Evolutionary conservation across 2,888 invertebrate genomes (phyloP), one percentile per base, ranked within the genome.

Genomic region (Seladonia tumulorum): DNA sequence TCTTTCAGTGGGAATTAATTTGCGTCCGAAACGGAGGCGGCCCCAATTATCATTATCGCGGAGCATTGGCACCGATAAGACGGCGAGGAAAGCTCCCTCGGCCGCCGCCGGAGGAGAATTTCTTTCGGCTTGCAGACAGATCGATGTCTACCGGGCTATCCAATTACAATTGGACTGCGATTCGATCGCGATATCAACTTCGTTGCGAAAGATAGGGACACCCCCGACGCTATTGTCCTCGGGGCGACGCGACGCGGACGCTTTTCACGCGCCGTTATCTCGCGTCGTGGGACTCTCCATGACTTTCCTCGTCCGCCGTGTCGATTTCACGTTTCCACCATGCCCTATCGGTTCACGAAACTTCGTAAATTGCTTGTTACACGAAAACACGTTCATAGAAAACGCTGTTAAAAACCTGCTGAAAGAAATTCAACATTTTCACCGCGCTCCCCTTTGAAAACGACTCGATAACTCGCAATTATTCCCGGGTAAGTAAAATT

Each of bases 91-190:
- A 57, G 57, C 76, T 45, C 18, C 47, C 70, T 5, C 18, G 49
- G 29, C 25, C 16, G 2, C 22, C 10, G 63, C 53, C 53, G 22
- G 63, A 16, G 16, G 18, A 35, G n/a, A 47, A 60, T 75, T 78
- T 79, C 83, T 83, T 79, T 86, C 74, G 47, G 22, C 47, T 29
- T 25, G 29, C 39, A 42, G 66, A 63, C 73, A 66, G 63, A 39
- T 71, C 73, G 68, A 66, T 83, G 87, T 83, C 87, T 79, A 80
- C 57, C 68, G 29, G 60, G 71, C 83, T 83, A 73, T 90, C 84
- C 91, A 91, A 90, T 90, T 90, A 88, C 91, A 91, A 91, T 90
- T 89, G 89, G 82, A 79, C 76, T 81, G 81, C 83, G 91, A 91
- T 90, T 85, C 86, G 83, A 90, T 90, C 90, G 85, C 76, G 91